Base-by-base conservation (phyloP, 2,797 vertebrate species). In the Mus caroli region DNA sequence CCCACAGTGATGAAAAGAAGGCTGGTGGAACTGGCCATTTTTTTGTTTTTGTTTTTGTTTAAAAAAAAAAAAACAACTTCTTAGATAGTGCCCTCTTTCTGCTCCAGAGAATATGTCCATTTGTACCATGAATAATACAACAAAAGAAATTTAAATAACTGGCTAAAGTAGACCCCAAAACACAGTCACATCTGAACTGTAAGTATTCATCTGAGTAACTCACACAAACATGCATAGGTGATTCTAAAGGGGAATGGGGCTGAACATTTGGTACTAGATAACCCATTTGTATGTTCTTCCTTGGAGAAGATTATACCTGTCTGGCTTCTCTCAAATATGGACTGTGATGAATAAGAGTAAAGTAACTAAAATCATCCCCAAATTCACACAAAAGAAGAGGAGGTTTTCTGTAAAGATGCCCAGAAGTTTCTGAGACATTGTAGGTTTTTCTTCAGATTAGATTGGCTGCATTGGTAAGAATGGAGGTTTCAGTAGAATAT, bases 71-170 rank as follows among this genome's bases (percentile, higher is more conserved):
- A 17, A 56, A 56, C 56, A 56, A 56, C 56, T 7, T 60, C n/a
- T 84, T 92, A 9, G 10, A 40, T 26, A 0, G 43, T 85, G 28
- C 34, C 26, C 56, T 79, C 83, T 73, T 71, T 58, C 20, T 62
- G 52, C 24, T 22, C 17, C 1, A 83, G 26, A 71, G 12, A 77
- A 52, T 3, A 37, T 75, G 31, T 91, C 14, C 10, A 37, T 94
- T 91, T 89, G 9, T 14, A 17, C 54, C 14, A 62, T 14, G 15
- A 60, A 34, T 87, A 24, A 64, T 34, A 88, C 7, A 13, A n/a
- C 60, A 75, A 91, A 88, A 52, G 34, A 89, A 93, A 82, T 60
- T 80, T 94, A 82, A 86, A 82, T 6, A 76, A 14, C 37, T 50
- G 28, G 2, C 46, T 54, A 67, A 89, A 60, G 6, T 78, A n/a